Conservation (phyloP, 2,888 invertebrate species). For the Pyrrhosoma nymphula region DNA sequence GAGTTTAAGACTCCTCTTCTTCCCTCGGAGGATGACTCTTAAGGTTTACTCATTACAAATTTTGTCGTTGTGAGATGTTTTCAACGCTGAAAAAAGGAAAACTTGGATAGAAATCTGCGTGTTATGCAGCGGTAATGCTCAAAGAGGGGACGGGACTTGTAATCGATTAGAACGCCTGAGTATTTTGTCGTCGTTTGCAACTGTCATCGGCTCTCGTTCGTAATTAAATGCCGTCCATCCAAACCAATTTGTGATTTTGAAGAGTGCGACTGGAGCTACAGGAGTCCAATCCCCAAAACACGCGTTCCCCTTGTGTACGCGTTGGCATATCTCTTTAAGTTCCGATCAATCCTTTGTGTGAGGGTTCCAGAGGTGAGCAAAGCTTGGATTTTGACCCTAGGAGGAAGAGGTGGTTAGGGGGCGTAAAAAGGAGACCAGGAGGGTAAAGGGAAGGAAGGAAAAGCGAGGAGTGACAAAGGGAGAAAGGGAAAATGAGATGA, state of each 20-base stretch:
- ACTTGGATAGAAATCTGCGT: too few relatives aligned
- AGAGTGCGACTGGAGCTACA: not conserved
- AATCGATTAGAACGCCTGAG: too few relatives aligned
- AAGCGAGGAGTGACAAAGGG: not conserved
- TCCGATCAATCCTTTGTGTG: slow-evolving; percentile 24
- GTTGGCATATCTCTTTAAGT: slow-evolving; percentile 44
- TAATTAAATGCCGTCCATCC: not conserved
- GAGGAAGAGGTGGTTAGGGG: not conserved
- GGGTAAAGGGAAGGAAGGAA: too few relatives aligned
- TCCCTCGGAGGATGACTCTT: too few relatives aligned
- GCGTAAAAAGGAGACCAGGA: not conserved
- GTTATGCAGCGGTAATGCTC: too few relatives aligned
- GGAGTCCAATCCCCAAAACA: not conserved
- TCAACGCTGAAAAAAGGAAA: too few relatives aligned
- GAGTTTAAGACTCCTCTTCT: too few relatives aligned
- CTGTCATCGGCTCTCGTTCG: too few relatives aligned
- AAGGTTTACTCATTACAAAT: too few relatives aligned
- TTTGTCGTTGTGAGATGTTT: too few relatives aligned
- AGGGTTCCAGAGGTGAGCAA: not conserved
- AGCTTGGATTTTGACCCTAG: slow-evolving; percentile 45
- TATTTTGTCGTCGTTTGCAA: too few relatives aligned
- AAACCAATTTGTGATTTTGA: not conserved
- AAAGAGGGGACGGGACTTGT: too few relatives aligned
- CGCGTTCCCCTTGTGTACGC: not conserved
- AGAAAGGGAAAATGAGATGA: not conserved